These are phyloP conservation scores for Ips typographus DNA, from an alignment of 1,140 invertebrate species.

Conservation along the genomic window DNA sequence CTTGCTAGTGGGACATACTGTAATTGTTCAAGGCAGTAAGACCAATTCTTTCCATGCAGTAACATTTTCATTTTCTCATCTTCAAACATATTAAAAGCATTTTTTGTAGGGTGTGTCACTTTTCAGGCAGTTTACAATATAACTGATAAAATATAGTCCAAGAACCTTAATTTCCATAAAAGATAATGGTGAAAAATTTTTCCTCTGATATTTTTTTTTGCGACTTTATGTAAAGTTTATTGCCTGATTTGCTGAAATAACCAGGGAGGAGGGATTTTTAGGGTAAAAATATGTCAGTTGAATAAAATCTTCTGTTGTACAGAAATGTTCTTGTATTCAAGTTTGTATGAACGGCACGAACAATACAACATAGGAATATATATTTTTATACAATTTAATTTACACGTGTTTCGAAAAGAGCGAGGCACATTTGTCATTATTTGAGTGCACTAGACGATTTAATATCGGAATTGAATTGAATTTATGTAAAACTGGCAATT, in stretches of 20 bases:
- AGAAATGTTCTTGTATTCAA: neutral
- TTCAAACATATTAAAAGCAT: neutral
- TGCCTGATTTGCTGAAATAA: conserved; percentile 1
- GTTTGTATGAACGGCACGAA: neutral
- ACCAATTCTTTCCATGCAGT: neutral
- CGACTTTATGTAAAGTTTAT: conserved; percentile 4
- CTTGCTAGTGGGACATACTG: neutral
- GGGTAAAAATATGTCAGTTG: neutral
- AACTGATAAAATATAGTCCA: neutral
- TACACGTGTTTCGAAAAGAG: neutral
- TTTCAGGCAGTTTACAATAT: neutral
- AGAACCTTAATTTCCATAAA: neutral
- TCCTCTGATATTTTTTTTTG: neutral
- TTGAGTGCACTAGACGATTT: neutral
- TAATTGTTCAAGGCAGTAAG: neutral
- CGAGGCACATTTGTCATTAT: neutral
- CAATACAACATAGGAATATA: neutral
- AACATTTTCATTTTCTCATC: too few relatives aligned
- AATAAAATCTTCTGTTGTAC: neutral
- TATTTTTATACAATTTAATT: neutral
- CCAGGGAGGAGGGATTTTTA: neutral
- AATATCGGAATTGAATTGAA: too few relatives aligned
- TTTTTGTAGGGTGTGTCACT: neutral
- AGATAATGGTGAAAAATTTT: neutral
- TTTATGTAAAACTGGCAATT: too few relatives aligned